phyloP scores from a whole-genome alignment of 1,140 invertebrate genomes.

The Drosophila kohkoa region DNA sequence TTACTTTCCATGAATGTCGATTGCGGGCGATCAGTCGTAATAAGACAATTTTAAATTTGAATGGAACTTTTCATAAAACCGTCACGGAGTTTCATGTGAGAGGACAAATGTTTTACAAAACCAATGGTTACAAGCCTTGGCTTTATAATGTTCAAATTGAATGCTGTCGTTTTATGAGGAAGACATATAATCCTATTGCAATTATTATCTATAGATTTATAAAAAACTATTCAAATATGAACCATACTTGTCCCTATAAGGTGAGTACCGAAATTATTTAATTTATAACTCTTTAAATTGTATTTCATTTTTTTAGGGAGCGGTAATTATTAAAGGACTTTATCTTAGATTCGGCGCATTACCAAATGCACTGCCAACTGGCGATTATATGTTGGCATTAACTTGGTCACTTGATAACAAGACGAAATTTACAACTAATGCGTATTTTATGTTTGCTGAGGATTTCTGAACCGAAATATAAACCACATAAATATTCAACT shows the following conservation, averaged over 20 bases:
- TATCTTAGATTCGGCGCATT: not conserved
- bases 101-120: not conserved
- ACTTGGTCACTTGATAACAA: slow-evolving; percentile 17
- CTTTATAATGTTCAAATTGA: not conserved
- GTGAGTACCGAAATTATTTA: not conserved
- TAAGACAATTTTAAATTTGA: not conserved
- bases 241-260: slow-evolving; percentile 2
- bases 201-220: not conserved
- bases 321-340: not conserved
- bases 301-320: too few species aligned
- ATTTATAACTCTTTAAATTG: too few species aligned
- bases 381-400: slow-evolving; percentile 14
- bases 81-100: not conserved
- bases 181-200: not conserved
- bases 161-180: not conserved
- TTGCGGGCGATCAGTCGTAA: not conserved
- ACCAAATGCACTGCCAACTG: slow-evolving; percentile 1
- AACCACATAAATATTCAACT: too few species aligned
- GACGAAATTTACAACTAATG: not conserved
- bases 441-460: not conserved
- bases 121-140: slow-evolving; percentile 5
- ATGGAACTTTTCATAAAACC: not conserved
- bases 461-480: not conserved
- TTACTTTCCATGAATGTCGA: not conserved
- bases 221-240: not conserved